Base-by-base conservation (phyloP, 2,888 invertebrate species). In the Tetragonula carbonaria region DNA sequence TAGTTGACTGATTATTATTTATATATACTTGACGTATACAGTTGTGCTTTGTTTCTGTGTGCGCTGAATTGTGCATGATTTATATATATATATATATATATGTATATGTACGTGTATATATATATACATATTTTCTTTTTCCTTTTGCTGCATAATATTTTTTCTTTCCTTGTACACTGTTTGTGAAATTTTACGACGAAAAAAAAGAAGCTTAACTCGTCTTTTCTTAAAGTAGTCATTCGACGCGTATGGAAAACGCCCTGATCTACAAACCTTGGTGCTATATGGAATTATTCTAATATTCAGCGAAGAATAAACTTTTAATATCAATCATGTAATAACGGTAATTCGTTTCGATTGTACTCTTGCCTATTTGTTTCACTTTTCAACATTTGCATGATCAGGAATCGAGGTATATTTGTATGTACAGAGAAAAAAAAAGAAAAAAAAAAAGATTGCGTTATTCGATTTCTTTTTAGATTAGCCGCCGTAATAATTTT, bases 271-370 rank as follows among this genome's bases (percentile, higher is more conserved):
- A 93, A 93, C 93, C 94, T 92, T 93, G 93, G 94, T 93, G 94
- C 94, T 94, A 94, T 92, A 94, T 94, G 94, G 94, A 94, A 94
- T 94, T 94, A 94, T 94, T 94, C 94, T 94, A 92, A 92, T 93
- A 88, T 87, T 92, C 91, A 91, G 74, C 90, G 92, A 92, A 92
- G 92, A 72, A 92, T 92, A 91, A 91, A 82, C 87, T 88, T 90
- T 90, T 90, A 89, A 88, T 88, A 75, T 86, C 85, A 72, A 90
- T 33, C 33, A 33, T 90, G 81, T 89, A 86, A 89, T 89, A 82
- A 88, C 84, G 89, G 88, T 88, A 89, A 90, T 87, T 85, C 82
- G 85, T 86, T 88, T 87, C 84, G 78, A 88, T 85, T 85, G 86
- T 88, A 88, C 79, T 85, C 82, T 70, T 80, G 80, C 80, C 80